phyloP scores from a whole-genome alignment of 2,797 vertebrate genomes.

The Podarcis lilfordi region DNA sequence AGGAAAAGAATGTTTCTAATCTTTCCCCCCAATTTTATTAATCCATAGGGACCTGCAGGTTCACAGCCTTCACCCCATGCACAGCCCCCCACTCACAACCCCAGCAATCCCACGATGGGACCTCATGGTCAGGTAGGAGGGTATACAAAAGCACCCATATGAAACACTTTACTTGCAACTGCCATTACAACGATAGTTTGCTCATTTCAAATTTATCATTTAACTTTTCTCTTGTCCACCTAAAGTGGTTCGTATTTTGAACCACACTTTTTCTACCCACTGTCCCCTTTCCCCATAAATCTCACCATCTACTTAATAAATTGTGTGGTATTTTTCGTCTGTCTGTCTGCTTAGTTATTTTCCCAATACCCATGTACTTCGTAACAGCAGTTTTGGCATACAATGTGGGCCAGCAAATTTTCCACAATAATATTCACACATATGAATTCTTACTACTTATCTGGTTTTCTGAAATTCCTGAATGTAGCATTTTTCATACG shows the following conservation, averaged over 20 bases:
- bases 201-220: slow-evolving; percentile 30
- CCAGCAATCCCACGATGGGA: slow-evolving; percentile 47
- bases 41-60: slow-evolving; percentile 30
- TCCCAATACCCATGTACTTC: not conserved
- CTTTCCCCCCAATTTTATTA: slow-evolving; percentile 23
- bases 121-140: slow-evolving; percentile 42
- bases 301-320: slow-evolving; percentile 22
- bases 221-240: slow-evolving; percentile 23
- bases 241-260: slow-evolving; percentile 40
- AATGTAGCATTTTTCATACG: not conserved
- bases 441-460: not conserved
- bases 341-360: slow-evolving; percentile 13
- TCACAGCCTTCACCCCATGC: slow-evolving; percentile 43
- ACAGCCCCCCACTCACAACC: slow-evolving; percentile 45
- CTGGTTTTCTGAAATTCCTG: not conserved
- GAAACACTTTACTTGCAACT: slow-evolving; percentile 10
- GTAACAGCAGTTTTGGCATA: slow-evolving; percentile 12
- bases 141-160: not conserved
- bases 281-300: not conserved
- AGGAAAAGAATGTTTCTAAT: slow-evolving; percentile 42
- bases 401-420: not conserved
- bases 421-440: not conserved
- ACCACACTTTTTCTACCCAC: slow-evolving; percentile 5
- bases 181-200: not conserved
- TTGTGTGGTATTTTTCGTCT: slow-evolving; percentile 19